These are phyloP conservation scores for Carassius carassius DNA, from an alignment of 2,113 vertebrate species.

Conservation along the genomic window DNA sequence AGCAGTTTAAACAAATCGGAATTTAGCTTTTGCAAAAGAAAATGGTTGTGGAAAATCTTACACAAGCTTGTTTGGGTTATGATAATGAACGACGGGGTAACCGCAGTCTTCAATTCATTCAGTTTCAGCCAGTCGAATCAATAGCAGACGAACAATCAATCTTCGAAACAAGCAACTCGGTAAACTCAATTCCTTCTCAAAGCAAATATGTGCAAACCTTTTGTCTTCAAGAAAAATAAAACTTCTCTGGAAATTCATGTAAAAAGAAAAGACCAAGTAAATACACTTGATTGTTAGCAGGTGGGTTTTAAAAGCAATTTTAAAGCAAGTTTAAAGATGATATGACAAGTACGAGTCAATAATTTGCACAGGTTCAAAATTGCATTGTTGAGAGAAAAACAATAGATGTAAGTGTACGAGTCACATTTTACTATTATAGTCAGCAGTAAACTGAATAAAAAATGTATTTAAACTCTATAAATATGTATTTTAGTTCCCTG, in stretches of 20 bases:
- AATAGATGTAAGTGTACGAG: neutral
- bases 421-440: neutral
- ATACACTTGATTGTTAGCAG: neutral
- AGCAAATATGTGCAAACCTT: conserved; percentile 1
- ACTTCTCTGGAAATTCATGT: neutral
- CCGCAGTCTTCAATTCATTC: neutral
- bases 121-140: neutral
- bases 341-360: neutral
- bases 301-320: too few species aligned
- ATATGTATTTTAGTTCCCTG: neutral
- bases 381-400: neutral
- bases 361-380: neutral
- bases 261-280: neutral
- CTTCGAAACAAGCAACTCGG: neutral
- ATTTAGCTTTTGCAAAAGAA: neutral
- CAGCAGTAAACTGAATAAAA: neutral
- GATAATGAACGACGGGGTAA: neutral
- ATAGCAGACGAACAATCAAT: neutral
- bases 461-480: neutral
- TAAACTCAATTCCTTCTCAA: conserved; percentile 2
- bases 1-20: neutral
- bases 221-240: neutral
- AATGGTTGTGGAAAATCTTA: neutral
- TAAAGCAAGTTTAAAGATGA: too few species aligned
- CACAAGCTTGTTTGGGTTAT: neutral